Evolutionary conservation across 2,113 vertebrate species (phyloP).

Genomic region (Pyxicephalus adspersus): DNA sequence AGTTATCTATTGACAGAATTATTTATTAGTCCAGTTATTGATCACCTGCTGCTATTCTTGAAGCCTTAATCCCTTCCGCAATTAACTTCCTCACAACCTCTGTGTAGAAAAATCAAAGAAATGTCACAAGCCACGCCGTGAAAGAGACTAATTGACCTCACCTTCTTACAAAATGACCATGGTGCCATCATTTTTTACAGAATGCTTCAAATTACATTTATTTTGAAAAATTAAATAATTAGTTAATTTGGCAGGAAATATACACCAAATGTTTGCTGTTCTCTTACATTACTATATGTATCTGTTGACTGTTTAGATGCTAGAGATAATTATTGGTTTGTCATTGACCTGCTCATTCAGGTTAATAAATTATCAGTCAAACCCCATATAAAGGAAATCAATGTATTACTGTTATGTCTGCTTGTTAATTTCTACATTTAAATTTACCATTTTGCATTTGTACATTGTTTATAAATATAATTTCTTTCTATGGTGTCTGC

Average conservation of each 20-base stretch:
- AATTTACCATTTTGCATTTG: not conserved
- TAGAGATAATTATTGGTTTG: not conserved
- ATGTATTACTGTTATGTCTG: not conserved
- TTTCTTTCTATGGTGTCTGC: no score
- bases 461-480: no score
- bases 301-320: not conserved
- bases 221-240: not conserved
- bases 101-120: constrained; percentile 19
- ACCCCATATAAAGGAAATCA: not conserved
- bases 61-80: constrained; percentile 18
- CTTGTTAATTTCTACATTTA: not conserved
- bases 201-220: not conserved
- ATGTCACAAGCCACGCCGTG: not conserved
- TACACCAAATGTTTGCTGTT: not conserved
- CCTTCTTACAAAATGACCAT: not conserved
- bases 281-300: not conserved
- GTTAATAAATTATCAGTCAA: not conserved
- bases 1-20: not conserved
- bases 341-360: not conserved
- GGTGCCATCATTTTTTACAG: constrained; percentile 10
- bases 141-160: constrained; percentile 18
- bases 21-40: constrained; percentile 12
- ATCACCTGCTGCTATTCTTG: not conserved
- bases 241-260: not conserved
- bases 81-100: constrained; percentile 23